A percentile compares a stretch with the other conserved stretches of the same genome.
These are phyloP conservation scores for Biston betularia DNA, from an alignment of 2,888 invertebrate species.

Conservation along the genomic window DNA sequence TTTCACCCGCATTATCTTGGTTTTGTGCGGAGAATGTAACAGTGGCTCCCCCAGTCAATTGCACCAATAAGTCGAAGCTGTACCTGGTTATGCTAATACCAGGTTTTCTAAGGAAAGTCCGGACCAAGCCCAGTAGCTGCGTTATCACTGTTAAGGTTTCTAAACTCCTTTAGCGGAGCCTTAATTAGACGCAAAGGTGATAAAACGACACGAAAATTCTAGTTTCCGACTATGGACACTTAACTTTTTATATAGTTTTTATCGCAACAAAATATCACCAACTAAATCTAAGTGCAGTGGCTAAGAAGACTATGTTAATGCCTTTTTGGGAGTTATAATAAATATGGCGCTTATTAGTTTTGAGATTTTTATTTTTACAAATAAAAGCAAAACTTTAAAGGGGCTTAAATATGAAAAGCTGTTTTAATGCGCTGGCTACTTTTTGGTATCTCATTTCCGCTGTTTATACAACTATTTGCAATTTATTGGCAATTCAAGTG, in stretches of 20 bases:
- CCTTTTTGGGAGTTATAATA: no score
- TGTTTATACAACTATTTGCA: no score
- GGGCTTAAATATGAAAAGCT: no score
- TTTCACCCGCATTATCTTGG: background rate
- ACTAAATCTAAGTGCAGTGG: no score
- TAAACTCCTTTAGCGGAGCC: slow-evolving; percentile 13
- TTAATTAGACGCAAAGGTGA: slow-evolving; percentile 1
- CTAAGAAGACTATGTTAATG: background rate
- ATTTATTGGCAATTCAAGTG: no score
- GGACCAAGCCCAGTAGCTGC: slow-evolving; percentile 18
- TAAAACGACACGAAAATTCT: background rate
- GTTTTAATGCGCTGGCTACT: no score
- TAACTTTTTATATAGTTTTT: background rate
- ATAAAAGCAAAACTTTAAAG: no score
- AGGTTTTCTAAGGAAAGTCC: slow-evolving; percentile 30
- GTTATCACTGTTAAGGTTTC: slow-evolving; percentile 22
- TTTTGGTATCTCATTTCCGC: no score
- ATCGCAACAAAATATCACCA: background rate
- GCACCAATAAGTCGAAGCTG: background rate
- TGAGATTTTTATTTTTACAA: no score
- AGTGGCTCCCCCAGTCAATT: background rate
- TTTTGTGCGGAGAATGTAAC: background rate
- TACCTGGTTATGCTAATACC: slow-evolving; percentile 41
- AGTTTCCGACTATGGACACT: no score
- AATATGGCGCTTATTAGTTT: no score